Conservation (phyloP, 2,888 invertebrate species). For the Hyppa rectilinea region DNA sequence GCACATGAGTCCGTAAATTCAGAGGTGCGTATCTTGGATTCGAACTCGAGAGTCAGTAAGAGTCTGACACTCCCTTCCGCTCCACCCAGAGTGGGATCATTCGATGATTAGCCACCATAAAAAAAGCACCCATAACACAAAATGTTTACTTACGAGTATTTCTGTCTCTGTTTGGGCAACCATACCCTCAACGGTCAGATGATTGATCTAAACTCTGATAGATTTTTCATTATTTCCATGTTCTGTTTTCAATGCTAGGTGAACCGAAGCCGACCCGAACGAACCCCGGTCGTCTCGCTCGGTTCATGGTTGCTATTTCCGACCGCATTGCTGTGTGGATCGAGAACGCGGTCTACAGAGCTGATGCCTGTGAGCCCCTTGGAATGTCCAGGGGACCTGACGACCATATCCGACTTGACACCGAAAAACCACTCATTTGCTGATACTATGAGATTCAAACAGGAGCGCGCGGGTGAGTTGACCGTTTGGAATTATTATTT, state of each 20-base stretch:
- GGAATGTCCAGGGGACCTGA: slow-evolving; percentile 72
- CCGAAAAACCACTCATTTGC: slow-evolving; percentile 78
- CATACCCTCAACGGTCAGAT: not conserved
- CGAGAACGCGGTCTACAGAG: slow-evolving; percentile 86
- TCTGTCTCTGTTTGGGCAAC: not conserved
- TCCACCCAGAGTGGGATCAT: no score
- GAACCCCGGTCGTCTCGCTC: slow-evolving; percentile 84
- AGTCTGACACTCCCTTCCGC: no score
- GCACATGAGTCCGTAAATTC: no score
- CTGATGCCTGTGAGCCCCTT: slow-evolving; percentile 80
- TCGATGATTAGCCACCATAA: no score
- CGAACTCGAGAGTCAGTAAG: no score
- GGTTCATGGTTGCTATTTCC: slow-evolving; percentile 89
- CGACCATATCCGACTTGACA: slow-evolving; percentile 84
- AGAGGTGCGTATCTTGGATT: no score
- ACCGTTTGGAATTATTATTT: no score
- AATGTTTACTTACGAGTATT: no score
- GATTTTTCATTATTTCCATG: not conserved
- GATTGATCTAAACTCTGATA: not conserved
- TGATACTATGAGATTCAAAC: slow-evolving; percentile 35
- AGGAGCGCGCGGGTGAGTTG: slow-evolving; percentile 40
- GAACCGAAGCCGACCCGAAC: slow-evolving; percentile 86
- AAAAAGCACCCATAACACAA: no score
- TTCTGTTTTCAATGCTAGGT: slow-evolving; percentile 68
- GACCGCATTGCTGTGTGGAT: slow-evolving; percentile 89